A percentile compares a stretch with the other conserved stretches of the same genome.
Evolutionary conservation across 2,113 vertebrate genomes (phyloP).

Genomic region (Ictidomys tridecemlineatus): DNA sequence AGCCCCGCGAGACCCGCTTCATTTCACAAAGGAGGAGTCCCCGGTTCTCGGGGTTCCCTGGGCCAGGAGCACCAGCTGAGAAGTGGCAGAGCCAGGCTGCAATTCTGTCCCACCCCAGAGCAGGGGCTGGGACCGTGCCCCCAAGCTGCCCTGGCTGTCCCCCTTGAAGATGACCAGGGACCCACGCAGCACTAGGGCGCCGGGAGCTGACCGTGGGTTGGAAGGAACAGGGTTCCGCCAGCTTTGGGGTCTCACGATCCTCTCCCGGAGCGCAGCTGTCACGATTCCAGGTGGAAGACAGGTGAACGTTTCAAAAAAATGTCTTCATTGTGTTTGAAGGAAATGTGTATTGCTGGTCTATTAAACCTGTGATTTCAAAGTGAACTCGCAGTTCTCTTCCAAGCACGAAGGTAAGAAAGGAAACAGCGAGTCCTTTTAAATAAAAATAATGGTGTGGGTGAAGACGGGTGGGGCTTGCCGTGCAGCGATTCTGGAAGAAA

Average conservation of each 20-base stretch:
- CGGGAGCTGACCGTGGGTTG: no score
- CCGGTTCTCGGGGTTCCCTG: background rate
- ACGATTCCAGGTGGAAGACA: background rate
- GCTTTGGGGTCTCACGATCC: background rate
- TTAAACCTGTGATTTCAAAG: slow-evolving; percentile 40
- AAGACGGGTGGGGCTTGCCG: fast-evolving
- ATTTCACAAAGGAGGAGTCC: background rate
- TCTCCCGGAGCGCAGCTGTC: background rate
- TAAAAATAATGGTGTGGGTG: background rate
- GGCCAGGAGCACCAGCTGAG: background rate
- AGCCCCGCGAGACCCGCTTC: background rate
- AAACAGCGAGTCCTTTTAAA: slow-evolving; percentile 25
- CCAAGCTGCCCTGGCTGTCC: background rate
- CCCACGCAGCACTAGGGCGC: no score
- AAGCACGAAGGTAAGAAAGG: background rate
- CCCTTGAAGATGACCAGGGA: fast-evolving
- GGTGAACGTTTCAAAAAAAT: background rate
- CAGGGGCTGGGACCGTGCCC: fast-evolving
- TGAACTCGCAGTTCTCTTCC: background rate
- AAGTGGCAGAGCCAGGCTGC: background rate
- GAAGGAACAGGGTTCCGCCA: no score
- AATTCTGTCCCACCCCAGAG: background rate
- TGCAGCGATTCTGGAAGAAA: background rate
- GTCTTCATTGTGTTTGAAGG: slow-evolving; percentile 35
- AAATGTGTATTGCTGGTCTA: background rate